Evolutionary conservation across 2,797 vertebrate genomes (phyloP), one percentile per base, ranked within the genome.

Genomic region (Pipistrellus pipistrellus): DNA sequence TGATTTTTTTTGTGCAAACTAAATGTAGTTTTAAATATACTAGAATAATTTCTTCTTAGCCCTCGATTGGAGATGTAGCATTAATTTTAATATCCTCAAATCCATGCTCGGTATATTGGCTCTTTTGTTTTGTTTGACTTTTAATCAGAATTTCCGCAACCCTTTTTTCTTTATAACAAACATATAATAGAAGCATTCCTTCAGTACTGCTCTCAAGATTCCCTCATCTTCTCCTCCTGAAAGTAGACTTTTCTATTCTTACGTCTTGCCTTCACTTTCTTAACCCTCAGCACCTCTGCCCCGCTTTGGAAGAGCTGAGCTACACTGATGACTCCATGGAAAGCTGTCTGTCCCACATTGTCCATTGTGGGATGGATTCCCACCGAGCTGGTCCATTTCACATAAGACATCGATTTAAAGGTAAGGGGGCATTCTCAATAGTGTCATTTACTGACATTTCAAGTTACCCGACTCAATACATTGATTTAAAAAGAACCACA

Each of bases 11-110:
- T 32, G 73, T 14, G 1, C 2, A 92, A 83, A 88, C 27, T 88
- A 2, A 59, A 48, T 53, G 25, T 20, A 27, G 10, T 80, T 95
- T 93, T 55, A 96, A 94, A 90, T 62, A 59, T 62, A 44, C 17
- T 35, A 77, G 35, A 77, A 80, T 76, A 75, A 68, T 68, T 71
- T 89, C 15, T 73, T 91, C 15, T 73, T 90, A 80, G 30, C 8
- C 4, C 21, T 51, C 75, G 91, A 55, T 14, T 85, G 6, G 88
- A 85, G 23, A 44, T 44, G 4, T 23, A 13, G 27, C 8, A 77
- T 76, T 93, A 55, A n/a, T 66, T 83, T 91, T 78, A 68, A 64
- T 66, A 59, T 77, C 6, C 2, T 20, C 18, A 62, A 68, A 41
- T 81, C 57, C 17, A 51, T 51, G 5, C 12, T 55, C 62, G 0